Percentiles rank a stretch among this genome's conserved stretches.
phyloP scores from a whole-genome alignment of 1,140 invertebrate genomes.

The Phymorhynchus buccinoides region DNA sequence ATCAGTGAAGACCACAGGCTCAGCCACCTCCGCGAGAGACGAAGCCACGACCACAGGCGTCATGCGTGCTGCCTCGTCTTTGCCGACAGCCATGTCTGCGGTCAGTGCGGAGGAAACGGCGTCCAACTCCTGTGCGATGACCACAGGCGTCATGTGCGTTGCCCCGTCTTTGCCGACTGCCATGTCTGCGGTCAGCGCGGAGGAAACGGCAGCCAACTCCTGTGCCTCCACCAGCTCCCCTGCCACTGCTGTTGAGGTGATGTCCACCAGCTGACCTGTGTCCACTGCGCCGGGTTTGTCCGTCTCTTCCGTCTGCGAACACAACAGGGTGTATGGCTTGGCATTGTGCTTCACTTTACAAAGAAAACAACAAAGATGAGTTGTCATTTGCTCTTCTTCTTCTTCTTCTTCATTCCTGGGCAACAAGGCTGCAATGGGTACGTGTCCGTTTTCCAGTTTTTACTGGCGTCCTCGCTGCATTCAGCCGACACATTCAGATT shows the following conservation, averaged over 20 bases:
- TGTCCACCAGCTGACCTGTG: slow-evolving; percentile 9
- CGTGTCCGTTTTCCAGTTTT: no score
- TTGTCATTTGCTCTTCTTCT: neutral
- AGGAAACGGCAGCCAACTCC: neutral
- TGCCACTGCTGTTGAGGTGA: neutral
- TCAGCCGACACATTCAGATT: no score
- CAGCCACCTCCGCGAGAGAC: no score
- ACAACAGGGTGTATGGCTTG: neutral
- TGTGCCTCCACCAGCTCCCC: neutral
- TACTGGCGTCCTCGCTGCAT: no score
- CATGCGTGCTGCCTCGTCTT: neutral
- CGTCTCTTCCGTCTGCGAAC: neutral
- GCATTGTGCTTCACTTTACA: no score
- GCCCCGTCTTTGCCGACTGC: neutral
- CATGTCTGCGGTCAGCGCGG: neutral
- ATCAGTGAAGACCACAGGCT: neutral
- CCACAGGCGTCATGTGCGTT: neutral
- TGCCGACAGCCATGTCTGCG: neutral
- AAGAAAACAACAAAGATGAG: no score
- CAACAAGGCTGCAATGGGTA: no score
- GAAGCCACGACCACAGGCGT: neutral
- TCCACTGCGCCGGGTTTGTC: slow-evolving; percentile 5
- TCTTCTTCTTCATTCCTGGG: no score
- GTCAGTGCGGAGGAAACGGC: no score
- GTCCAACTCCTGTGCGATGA: neutral